These are phyloP conservation scores for Grammomys surdaster DNA, from an alignment of 2,113 vertebrate genomes.

Conservation along the genomic window DNA sequence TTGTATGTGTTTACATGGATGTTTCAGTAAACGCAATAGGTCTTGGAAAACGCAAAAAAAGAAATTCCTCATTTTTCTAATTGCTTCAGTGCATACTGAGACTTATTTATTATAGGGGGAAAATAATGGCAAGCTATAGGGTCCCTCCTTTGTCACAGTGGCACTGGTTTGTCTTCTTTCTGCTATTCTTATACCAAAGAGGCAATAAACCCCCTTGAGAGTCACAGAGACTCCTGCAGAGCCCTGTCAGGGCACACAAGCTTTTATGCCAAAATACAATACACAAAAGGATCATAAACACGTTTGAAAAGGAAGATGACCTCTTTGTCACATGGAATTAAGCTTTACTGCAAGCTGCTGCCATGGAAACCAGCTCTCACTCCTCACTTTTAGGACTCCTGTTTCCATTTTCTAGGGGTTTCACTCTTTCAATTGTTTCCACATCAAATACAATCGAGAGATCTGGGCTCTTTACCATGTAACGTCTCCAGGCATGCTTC, in stretches of 20 bases:
- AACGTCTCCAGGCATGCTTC: not conserved
- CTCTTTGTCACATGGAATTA: conserved; percentile 83
- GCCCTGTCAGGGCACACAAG: conserved; percentile 71
- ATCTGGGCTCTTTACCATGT: not conserved
- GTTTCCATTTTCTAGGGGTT: not conserved
- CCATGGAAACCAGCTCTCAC: conserved; percentile 83
- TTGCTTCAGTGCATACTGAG: conserved; percentile 51
- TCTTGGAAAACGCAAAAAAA: conserved; percentile 32
- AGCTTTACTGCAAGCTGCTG: conserved; percentile 84
- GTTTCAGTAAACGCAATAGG: not conserved
- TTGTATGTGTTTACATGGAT: not conserved
- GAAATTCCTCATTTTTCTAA: conserved; percentile 72
- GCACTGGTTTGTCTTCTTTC: conserved; percentile 80
- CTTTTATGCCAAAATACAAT: conserved; percentile 87
- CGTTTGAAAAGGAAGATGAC: conserved; percentile 84
- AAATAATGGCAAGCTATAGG: conserved; percentile 72
- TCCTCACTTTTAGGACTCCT: conserved; percentile 61
- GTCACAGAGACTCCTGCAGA: conserved; percentile 73
- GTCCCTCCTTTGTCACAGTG: conserved; percentile 74
- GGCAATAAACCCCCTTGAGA: conserved; percentile 85
- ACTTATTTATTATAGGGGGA: conserved; percentile 73
- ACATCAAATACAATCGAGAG: not conserved
- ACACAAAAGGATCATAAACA: conserved; percentile 86
- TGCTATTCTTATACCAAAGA: conserved; percentile 86
- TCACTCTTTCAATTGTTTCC: not conserved